phyloP scores from a whole-genome alignment of 2,888 invertebrate species.

The Catonia carolina region DNA sequence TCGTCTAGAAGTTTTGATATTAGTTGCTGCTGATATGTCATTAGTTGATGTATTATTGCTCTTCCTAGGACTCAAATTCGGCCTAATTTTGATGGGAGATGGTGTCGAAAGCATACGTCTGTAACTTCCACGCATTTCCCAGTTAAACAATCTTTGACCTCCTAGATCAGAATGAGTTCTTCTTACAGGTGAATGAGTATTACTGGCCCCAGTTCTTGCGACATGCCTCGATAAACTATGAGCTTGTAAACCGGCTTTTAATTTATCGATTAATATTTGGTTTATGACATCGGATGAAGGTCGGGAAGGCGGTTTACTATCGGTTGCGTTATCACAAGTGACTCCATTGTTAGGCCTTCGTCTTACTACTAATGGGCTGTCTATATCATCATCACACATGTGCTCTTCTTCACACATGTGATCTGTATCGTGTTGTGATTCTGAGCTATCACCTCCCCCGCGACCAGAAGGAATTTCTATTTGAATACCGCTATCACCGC shows the following conservation, averaged over 20 bases:
- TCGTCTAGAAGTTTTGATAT: conserved; percentile 27
- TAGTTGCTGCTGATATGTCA: background rate
- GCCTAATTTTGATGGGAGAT: conserved; percentile 45
- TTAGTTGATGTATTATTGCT: conserved; percentile 29
- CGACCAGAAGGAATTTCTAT: conserved; percentile 48
- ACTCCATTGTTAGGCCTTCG: background rate
- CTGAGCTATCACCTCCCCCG: conserved; percentile 49
- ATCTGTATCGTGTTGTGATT: conserved; percentile 51
- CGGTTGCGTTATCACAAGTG: conserved; percentile 21
- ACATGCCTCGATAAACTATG: conserved; percentile 40
- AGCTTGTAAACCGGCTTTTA: conserved; percentile 52
- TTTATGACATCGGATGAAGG: conserved; percentile 54
- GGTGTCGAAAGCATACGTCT: conserved; percentile 48
- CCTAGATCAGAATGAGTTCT: conserved; percentile 53
- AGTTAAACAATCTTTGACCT: conserved; percentile 49
- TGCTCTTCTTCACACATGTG: conserved; percentile 43
- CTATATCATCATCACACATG: conserved; percentile 41
- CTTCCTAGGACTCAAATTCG: conserved; percentile 36
- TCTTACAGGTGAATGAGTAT: conserved; percentile 46
- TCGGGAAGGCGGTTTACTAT: conserved; percentile 42
- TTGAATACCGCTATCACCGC: conserved; percentile 67
- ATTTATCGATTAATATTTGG: conserved; percentile 53
- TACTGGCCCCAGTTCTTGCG: conserved; percentile 32
- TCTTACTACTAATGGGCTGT: conserved; percentile 49
- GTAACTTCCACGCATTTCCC: conserved; percentile 47